These are phyloP conservation scores for Telmatochromis sp. DNA, from an alignment of 2,113 vertebrate genomes.

Conservation along the genomic window DNA sequence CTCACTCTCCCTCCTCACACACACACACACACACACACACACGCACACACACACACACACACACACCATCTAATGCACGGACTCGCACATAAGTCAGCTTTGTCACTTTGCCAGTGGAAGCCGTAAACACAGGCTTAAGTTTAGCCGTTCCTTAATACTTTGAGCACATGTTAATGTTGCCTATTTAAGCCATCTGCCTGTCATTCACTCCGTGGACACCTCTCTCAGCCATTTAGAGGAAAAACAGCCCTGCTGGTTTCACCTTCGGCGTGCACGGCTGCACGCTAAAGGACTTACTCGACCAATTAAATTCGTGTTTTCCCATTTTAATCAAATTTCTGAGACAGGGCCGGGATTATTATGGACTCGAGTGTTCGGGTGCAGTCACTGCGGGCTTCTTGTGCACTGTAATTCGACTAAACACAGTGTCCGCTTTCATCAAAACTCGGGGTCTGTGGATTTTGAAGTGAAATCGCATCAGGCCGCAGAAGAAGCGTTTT, in stretches of 20 bases:
- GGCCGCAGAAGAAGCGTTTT: background rate
- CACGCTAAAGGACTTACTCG: background rate
- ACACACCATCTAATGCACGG: background rate
- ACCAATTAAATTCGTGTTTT: background rate
- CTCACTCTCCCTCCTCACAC: background rate
- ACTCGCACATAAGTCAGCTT: background rate
- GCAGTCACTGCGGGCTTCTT: background rate
- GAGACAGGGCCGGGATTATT: background rate
- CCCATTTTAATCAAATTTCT: background rate
- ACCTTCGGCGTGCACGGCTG: background rate
- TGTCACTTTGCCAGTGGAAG: background rate
- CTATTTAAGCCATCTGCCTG: slow-evolving; percentile 5
- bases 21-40: background rate
- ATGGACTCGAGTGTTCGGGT: background rate
- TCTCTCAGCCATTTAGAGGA: background rate
- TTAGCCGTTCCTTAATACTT: slow-evolving; percentile 2
- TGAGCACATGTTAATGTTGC: slow-evolving; percentile 15
- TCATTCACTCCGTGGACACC: slow-evolving; percentile 6
- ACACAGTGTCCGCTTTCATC: background rate
- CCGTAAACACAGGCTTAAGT: slow-evolving; percentile 1
- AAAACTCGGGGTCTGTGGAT: background rate
- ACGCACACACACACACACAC: background rate
- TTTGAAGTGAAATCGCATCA: background rate
- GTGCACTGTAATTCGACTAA: background rate
- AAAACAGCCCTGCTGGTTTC: background rate